Percentiles rank a stretch among this genome's conserved stretches.
These are phyloP conservation scores for Candoia aspera DNA, from an alignment of 2,113 vertebrate genomes.

Conservation along the genomic window DNA sequence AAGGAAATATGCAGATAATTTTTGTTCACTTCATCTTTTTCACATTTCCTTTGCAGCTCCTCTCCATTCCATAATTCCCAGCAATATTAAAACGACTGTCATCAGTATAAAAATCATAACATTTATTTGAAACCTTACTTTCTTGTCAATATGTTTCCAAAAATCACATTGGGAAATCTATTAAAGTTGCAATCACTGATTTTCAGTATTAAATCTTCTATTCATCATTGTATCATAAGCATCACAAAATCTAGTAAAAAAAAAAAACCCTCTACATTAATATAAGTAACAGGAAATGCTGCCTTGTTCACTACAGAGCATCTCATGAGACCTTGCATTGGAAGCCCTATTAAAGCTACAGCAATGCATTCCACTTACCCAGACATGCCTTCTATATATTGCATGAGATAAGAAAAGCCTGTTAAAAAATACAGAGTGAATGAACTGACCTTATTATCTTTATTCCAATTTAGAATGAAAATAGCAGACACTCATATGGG, in stretches of 20 bases:
- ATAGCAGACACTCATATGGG: background rate
- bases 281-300: background rate
- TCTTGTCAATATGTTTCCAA: slow-evolving; percentile 9
- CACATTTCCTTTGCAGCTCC: slow-evolving; percentile 17
- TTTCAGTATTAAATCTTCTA: slow-evolving; percentile 6
- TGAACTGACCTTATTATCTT: background rate
- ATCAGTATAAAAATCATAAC: slow-evolving; percentile 1
- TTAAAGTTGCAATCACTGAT: background rate
- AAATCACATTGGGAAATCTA: background rate
- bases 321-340: background rate
- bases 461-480: background rate
- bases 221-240: background rate
- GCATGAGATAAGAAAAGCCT: no score
- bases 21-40: slow-evolving; percentile 2
- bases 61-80: slow-evolving; percentile 14
- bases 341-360: background rate
- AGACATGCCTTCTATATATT: background rate
- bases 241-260: background rate
- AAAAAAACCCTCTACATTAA: background rate
- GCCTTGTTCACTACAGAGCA: background rate
- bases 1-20: slow-evolving; percentile 9
- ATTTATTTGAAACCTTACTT: background rate
- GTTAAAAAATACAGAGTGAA: background rate
- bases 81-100: slow-evolving; percentile 18
- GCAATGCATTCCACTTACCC: background rate